Conservation (phyloP, 2,888 invertebrate species). For the Abrostola tripartita region DNA sequence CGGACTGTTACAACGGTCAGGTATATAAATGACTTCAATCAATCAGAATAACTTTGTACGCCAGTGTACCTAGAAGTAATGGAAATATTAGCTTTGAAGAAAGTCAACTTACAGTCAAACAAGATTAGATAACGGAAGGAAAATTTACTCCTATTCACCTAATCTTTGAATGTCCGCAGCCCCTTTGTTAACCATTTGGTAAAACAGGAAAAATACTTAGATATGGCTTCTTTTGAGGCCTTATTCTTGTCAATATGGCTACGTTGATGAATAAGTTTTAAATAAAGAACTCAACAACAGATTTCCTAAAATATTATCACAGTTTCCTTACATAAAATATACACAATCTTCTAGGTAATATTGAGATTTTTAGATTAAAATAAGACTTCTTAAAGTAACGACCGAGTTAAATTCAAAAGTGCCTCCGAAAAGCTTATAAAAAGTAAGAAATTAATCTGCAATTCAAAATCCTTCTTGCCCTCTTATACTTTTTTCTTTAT, state of each 20-base stretch:
- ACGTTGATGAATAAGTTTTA: constrained; percentile 9
- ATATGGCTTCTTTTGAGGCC: constrained; percentile 2
- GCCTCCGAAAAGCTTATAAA: constrained; percentile 75
- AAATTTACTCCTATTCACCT: not conserved
- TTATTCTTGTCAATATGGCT: constrained; percentile 2
- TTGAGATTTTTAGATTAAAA: constrained; percentile 63
- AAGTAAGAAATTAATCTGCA: constrained; percentile 82
- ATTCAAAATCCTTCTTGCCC: constrained; percentile 77
- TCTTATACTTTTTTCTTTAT: constrained; percentile 66
- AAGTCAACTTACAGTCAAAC: constrained; percentile 13
- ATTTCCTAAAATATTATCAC: constrained; percentile 9
- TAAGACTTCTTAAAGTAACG: constrained; percentile 68
- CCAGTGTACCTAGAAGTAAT: constrained; percentile 25
- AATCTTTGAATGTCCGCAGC: no score
- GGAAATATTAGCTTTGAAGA: constrained; percentile 34
- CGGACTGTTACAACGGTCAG: constrained; percentile 50
- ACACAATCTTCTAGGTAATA: constrained; percentile 48
- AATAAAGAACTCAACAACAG: constrained; percentile 13
- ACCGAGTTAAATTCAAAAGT: constrained; percentile 74
- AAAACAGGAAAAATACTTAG: constrained; percentile 6
- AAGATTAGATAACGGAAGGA: constrained; percentile 17
- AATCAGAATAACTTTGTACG: constrained; percentile 39
- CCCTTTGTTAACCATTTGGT: not conserved
- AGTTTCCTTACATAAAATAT: constrained; percentile 38
- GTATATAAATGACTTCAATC: constrained; percentile 45